Conservation (phyloP, 2,113 vertebrate genomes). For the Ornithorhynchus anatinus region DNA sequence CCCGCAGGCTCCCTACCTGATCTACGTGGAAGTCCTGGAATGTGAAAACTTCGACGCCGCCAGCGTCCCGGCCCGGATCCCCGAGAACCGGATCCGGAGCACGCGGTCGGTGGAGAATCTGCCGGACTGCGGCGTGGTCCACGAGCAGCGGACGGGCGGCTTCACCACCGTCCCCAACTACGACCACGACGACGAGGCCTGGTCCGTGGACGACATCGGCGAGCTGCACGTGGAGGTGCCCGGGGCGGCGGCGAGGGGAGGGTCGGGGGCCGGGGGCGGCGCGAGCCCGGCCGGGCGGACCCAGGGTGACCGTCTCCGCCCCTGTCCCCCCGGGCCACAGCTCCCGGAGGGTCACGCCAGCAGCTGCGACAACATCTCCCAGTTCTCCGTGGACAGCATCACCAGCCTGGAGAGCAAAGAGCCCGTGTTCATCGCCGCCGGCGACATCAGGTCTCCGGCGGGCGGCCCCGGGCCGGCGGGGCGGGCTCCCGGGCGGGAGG, state of each 20-base stretch:
- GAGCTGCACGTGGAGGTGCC: constrained; percentile 95
- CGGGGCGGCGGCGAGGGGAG: background rate
- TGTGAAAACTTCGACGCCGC: constrained; percentile 95
- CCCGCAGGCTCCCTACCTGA: constrained; percentile 89
- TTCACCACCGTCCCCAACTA: constrained; percentile 92
- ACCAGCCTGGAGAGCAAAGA: constrained; percentile 96
- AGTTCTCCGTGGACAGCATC: constrained; percentile 98
- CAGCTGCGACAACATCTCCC: constrained; percentile 98
- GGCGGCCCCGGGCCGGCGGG: too few species aligned
- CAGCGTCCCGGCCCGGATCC: constrained; percentile 86
- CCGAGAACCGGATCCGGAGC: constrained; percentile 93
- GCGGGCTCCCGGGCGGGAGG: background rate
- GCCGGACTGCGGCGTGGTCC: constrained; percentile 84
- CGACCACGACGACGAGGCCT: constrained; percentile 95
- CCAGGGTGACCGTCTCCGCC: background rate
- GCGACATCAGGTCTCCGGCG: constrained; percentile 90
- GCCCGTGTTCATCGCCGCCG: constrained; percentile 91
- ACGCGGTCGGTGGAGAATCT: constrained; percentile 95
- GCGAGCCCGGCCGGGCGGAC: background rate
- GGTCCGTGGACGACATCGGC: constrained; percentile 93
- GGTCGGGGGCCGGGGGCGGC: background rate
- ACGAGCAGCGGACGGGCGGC: constrained; percentile 85
- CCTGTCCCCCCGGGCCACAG: constrained; percentile 58
- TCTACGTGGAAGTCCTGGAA: constrained; percentile 96
- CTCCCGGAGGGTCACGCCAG: constrained; percentile 90